Evolutionary conservation across 2,797 vertebrate species (phyloP), one percentile per base, ranked within the genome.

Genomic region (Mus minutoides): DNA sequence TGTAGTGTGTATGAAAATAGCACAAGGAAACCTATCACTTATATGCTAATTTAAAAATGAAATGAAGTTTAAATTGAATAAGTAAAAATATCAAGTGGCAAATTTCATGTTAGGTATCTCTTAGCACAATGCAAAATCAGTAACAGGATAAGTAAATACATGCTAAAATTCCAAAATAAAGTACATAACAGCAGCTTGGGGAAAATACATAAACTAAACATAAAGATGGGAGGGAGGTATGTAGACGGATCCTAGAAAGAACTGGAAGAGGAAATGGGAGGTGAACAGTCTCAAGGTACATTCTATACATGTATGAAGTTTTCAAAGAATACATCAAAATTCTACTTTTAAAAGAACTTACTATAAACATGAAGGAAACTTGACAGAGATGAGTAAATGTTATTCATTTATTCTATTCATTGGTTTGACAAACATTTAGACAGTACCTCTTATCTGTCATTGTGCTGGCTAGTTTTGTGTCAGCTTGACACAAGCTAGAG

Each of bases 371-470:
- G 56, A 43, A 31, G 24, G 24, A 83, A 83, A 6, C 24, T 40
- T 29, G 14, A 60, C n/a, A 37, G 11, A 40, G 58, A 60, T 29
- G 8, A 40, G 54, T 29, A 17, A 4, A 19, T 83, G 43, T 17
- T 40, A 91, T 67, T 94, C 29, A 49, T 76, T 69, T 80, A 88
- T 80, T 76, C 37, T 80, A 88, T 80, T 76, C 37, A 29, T 58
- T 88, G 21, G 13, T 73, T 85, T 56, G 60, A 43, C 31, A 73
- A 75, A 54, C 34, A 80, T 49, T 80, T 80, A 58, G 11, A 77
- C 6, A 93, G 46, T 9, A 73, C 52, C 40, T 91, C 19, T 14
- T 64, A 5, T 73, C 1, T 80, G 78, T 58, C 79, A 37, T 54
- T 82, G 22, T 9, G 22, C 22, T 60, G n/a, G 54, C 54, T 29